A percentile compares a stretch with the other conserved stretches of the same genome.
phyloP scores from a whole-genome alignment of 2,113 vertebrate genomes.

The Prinia subflava region DNA sequence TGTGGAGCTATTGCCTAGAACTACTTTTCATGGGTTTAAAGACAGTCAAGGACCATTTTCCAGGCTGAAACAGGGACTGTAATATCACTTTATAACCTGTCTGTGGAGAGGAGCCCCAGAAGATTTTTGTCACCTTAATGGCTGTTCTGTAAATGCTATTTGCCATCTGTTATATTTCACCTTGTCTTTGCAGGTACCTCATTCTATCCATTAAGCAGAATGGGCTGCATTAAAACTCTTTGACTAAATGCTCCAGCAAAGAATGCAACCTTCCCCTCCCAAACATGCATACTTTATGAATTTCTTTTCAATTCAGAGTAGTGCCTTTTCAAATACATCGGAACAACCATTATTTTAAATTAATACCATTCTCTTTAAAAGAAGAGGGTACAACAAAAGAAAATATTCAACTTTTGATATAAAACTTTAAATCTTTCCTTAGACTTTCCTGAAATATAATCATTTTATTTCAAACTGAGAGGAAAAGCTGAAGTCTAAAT shows the following conservation, averaged over 20 bases:
- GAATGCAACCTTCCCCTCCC: not conserved
- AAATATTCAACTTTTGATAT: conserved; percentile 55
- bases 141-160: not conserved
- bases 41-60: not conserved
- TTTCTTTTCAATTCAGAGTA: conserved; percentile 18
- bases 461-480: conserved; percentile 53
- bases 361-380: conserved; percentile 31
- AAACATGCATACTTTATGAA: conserved; percentile 23
- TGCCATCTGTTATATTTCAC: conserved; percentile 16
- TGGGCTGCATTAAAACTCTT: not conserved
- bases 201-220: not conserved
- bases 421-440: conserved; percentile 59
- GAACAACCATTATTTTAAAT: conserved; percentile 30
- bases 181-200: not conserved
- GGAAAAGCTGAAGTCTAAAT: conserved; percentile 57
- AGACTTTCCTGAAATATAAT: conserved; percentile 35
- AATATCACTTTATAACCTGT: not conserved
- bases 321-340: conserved; percentile 24
- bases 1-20: not conserved
- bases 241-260: not conserved
- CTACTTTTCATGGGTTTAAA: not conserved
- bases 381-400: conserved; percentile 21
- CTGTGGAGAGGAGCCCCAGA: not conserved
- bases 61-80: not conserved
- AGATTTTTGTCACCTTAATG: not conserved